Evolutionary conservation across 2,888 invertebrate species (phyloP), one percentile per base, ranked within the genome.

Genomic region (Aleiodes testaceus): DNA sequence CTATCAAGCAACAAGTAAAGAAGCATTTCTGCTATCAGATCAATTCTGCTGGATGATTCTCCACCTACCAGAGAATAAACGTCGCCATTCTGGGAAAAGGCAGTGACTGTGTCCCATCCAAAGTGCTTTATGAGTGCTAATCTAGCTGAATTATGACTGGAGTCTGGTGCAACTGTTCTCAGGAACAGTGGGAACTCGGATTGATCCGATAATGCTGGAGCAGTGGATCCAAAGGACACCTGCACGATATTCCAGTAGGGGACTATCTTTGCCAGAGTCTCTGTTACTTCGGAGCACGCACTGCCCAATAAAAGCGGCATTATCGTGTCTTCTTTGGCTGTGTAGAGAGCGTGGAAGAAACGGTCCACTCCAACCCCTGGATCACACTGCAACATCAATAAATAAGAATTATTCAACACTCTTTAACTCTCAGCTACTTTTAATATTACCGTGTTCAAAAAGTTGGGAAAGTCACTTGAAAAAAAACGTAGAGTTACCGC

Each of bases 171-270:
- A 1, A 95, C 95, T 0, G 97, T 95, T 47, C 97, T 91, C 88
- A 94, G 94, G 90, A 97, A 97, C 47, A 95, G 91, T 1, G 96
- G 96, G 87, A 95, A 97, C 87, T 96, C 95, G 45, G 92, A 93
- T 26, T 96, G 91, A 88, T 97, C 96, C 79, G 96, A 96, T 68
- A 97, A 90, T 0, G 95, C 94, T 14, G 97, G 97, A 0, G 97
- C 95, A 18, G 94, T 95, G 0, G 96, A 94, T 1, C 96, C 97
- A 83, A 95, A 96, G 0, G 97, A 97, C 45, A 97, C 94, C 92
- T 97, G 95, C 9, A 97, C 92, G 79, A 97, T 94, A 85, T 96
- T 97, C 96, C 96, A 97, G 84, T 96, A 95, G 4, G 96, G 95
- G 30, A 95, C 95, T 70, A 97, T 94, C 88, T 96, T 95, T 42